Conservation (phyloP, 2,888 invertebrate genomes). For the Meandrusa payeni region DNA sequence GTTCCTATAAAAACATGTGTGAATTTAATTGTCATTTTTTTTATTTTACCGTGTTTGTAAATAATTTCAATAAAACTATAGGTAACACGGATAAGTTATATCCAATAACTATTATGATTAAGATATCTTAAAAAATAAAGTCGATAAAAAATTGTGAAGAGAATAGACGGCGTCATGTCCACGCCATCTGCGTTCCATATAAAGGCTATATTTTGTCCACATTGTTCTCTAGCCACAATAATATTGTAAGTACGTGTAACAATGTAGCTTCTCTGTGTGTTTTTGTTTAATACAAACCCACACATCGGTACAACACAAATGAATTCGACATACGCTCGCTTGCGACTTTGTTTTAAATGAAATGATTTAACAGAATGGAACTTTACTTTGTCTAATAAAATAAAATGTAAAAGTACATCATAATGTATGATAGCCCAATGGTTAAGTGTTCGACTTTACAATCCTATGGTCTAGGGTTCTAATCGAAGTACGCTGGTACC, state of each 20-base stretch:
- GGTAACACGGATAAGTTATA: no score
- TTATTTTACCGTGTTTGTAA: no score
- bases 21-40: no score
- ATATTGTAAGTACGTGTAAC: slow-evolving; percentile 25
- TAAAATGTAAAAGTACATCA: neutral
- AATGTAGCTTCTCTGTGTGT: slow-evolving; percentile 19
- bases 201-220: slow-evolving; percentile 23
- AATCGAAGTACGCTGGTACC: no score
- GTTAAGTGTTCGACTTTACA: no score
- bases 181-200: slow-evolving; percentile 18
- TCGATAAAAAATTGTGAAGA: neutral
- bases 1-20: no score
- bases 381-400: slow-evolving; percentile 2
- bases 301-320: slow-evolving; percentile 7
- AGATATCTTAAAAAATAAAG: no score
- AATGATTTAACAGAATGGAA: slow-evolving; percentile 15
- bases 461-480: no score
- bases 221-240: slow-evolving; percentile 27
- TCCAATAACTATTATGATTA: no score
- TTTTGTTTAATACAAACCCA: slow-evolving; percentile 7
- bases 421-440: no score
- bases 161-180: neutral
- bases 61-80: no score
- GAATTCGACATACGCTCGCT: slow-evolving; percentile 19
- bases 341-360: slow-evolving; percentile 19